Base-by-base conservation (phyloP, 2,888 invertebrate species). In the Ashinkailepas kermadecensis region DNA sequence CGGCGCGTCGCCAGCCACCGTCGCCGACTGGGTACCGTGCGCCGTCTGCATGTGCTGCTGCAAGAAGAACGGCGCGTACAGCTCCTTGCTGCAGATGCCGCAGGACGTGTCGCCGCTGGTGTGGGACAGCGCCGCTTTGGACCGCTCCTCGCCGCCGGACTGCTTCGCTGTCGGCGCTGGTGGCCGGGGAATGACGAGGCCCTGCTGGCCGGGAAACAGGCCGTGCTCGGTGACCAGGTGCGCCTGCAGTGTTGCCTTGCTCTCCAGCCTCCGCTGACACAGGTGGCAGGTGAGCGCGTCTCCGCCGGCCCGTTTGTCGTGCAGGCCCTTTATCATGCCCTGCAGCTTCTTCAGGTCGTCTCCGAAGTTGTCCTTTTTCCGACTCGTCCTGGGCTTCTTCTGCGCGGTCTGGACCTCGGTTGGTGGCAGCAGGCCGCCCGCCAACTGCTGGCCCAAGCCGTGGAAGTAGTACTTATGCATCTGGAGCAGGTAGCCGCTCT, bases 291-390 rank as follows among this genome's bases (percentile, higher is more conserved):
- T 80, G 82, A 57, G 21, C 70, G 39, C 83, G 80, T 81, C 78
- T 59, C 15, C 59, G 15, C 15, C 59, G 82, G 15, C 81, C 85
- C 82, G 85, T 86, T 70, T 86, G 86, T 78, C 95, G 88, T 94
- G 97, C 86, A 95, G 89, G 88, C 94, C 96, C 85, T 93, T 91
- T 86, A 94, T 94, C 95, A 95, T 97, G 54, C 94, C 94, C 88
- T 96, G 95, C 82, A 96, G 88, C 87, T 95, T 95, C 84, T 95
- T 93, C 21, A 96, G 89, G 87, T 95, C 95, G 87, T 95, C 94
- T 85, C 94, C 94, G 81, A 95, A 93, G 83, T 86, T 86, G 57
- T 85, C 81, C 80, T 70, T 70, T 9, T 70, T 70, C 39, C 62
- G 70, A 39, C n/a, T 81, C 39, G 13, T 15, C 59, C 15, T 59